Evolutionary conservation across 2,113 vertebrate genomes (phyloP).

Genomic region (Turdus rufiventris): DNA sequence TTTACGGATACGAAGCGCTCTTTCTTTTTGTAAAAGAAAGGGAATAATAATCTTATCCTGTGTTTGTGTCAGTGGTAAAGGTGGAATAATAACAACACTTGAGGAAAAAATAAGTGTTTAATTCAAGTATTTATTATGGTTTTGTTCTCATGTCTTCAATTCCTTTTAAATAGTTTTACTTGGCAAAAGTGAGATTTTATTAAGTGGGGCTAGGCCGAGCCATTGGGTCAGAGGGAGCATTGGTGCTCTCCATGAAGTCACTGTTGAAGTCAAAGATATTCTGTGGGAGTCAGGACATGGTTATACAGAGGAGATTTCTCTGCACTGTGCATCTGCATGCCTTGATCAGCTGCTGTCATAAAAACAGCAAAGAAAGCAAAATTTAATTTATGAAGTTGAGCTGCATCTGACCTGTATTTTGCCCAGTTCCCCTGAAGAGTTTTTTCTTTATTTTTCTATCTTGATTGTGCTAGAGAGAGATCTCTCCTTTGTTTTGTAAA

Average conservation of each 20-base stretch:
- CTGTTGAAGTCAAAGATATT: not conserved
- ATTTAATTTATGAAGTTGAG: not conserved
- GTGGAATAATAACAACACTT: not conserved
- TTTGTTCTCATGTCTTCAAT: not conserved
- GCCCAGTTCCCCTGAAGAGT: not conserved
- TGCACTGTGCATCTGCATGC: not conserved
- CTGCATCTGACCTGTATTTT: not conserved
- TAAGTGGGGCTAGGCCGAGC: not conserved
- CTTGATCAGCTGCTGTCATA: not conserved
- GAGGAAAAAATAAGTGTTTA: not conserved
- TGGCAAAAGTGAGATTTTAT: not conserved
- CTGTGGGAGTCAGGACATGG: accelerated
- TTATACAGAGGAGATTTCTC: not conserved
- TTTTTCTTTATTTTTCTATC: not conserved
- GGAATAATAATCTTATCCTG: not conserved
- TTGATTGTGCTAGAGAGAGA: not conserved
- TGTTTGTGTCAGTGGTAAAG: not conserved
- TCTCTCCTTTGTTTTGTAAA: constrained; percentile 16
- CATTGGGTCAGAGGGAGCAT: not conserved
- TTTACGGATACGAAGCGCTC: not conserved
- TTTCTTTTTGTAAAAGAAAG: not conserved
- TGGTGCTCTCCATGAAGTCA: not conserved
- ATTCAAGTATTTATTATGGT: not conserved
- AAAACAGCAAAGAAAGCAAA: not conserved
- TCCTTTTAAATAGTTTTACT: not conserved